Base-by-base conservation (phyloP, 2,113 vertebrate species). In the Coregonus clupeaformis region DNA sequence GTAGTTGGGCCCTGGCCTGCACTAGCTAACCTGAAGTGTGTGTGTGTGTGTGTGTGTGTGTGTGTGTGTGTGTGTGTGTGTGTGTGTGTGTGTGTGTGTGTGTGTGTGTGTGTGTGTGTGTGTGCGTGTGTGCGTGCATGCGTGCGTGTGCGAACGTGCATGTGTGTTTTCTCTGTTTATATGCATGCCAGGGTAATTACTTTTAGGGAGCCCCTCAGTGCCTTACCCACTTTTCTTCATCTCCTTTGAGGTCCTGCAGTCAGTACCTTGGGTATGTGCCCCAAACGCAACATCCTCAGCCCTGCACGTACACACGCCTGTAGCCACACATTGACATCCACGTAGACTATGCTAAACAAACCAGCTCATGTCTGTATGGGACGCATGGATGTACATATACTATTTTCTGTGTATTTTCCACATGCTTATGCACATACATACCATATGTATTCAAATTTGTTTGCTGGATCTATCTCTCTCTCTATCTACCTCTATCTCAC, bases 181-280 rank as follows among this genome's bases (percentile, higher is more conserved):
- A 32, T 75, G 71, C 78, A 75, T 88, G 84, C 71, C 77, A 83
- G 79, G 73, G 77, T 90, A 90, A 91, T 88, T 87, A 73, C 79
- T 88, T 89, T 86, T 81, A 86, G 85, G 75, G 85, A 89, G 77
- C 82, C 86, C 65, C 83, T 81, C 36, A 86, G 84, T 76, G 70
- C 74, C 77, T 84, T 74, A 30, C 68, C 69, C 79, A 74, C 75
- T 71, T 86, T 80, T 85, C 80, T 69, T 66, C 74, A 78, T 55
- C 80, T 86, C 83, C 80, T 81, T 55, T 20, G 75, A 77, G 85
- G 79, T 74, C 74, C 77, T 68, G 69, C 80, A 76, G 32, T 82
- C 71, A 86, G 83, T 86, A 70, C 81, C 86, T 77, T 86, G 73
- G 73, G 83, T 83, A 89, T 84, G 75, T 73, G 77, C 63, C 65